Conservation (phyloP, 2,113 vertebrate genomes). For the Ammodytes marinus region DNA sequence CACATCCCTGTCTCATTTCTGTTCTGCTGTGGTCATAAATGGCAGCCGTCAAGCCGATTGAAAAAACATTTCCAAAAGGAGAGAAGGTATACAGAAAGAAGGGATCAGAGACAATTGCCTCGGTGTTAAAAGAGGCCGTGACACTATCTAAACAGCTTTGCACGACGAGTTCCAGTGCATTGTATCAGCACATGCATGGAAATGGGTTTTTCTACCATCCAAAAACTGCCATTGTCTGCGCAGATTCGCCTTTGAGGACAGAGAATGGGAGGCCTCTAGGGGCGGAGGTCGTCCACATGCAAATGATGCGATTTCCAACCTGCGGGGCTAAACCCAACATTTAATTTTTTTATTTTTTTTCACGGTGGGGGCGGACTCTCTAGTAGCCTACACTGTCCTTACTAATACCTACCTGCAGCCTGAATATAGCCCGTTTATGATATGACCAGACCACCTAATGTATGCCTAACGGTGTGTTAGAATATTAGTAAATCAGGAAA, state of each 20-base stretch:
- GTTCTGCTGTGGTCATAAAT: slow-evolving; percentile 21
- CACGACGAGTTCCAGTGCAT: slow-evolving; percentile 51
- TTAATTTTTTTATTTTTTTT: background rate
- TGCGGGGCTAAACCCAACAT: slow-evolving; percentile 54
- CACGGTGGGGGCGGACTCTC: slow-evolving; percentile 39
- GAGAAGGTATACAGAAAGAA: slow-evolving; percentile 52
- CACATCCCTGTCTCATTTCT: slow-evolving; percentile 14
- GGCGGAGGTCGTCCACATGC: slow-evolving; percentile 79
- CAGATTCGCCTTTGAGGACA: slow-evolving; percentile 73
- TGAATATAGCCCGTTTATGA: background rate
- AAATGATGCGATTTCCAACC: slow-evolving; percentile 73
- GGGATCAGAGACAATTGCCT: slow-evolving; percentile 57
- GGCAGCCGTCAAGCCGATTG: slow-evolving; percentile 34
- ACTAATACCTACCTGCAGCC: slow-evolving; percentile 44
- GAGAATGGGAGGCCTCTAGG: slow-evolving; percentile 71
- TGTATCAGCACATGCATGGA: slow-evolving; percentile 57
- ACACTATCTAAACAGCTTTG: slow-evolving; percentile 50
- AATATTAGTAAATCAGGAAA: background rate
- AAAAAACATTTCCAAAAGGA: slow-evolving; percentile 29
- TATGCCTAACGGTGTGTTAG: background rate
- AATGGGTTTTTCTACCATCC: slow-evolving; percentile 60
- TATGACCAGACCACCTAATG: background rate
- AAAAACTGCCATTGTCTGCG: slow-evolving; percentile 75
- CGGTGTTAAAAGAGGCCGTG: slow-evolving; percentile 52
- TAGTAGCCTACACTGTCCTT: slow-evolving; percentile 11